Evolutionary conservation across 2,888 invertebrate species (phyloP).

Genomic region (Heliconius charithonia): DNA sequence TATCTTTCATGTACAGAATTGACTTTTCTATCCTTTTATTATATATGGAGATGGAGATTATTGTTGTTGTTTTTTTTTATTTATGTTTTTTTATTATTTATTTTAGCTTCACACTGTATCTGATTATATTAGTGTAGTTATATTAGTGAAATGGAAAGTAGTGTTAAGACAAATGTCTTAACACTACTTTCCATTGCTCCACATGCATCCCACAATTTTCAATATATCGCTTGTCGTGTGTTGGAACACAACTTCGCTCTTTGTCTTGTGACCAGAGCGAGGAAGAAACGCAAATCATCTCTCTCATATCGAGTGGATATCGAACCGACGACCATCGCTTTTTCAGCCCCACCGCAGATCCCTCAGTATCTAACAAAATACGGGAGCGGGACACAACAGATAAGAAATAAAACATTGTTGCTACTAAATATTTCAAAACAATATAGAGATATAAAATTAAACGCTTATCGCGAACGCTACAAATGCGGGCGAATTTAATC

Average conservation of each 20-base stretch:
- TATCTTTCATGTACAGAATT: too few relatives aligned
- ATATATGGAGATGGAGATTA: too few relatives aligned
- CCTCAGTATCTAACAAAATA: not conserved
- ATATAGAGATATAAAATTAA: not conserved
- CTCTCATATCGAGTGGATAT: not conserved
- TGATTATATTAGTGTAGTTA: not conserved
- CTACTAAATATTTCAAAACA: conserved; percentile 11
- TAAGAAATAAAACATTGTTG: not conserved
- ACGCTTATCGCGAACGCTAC: not conserved
- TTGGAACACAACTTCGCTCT: not conserved
- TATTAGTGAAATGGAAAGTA: not conserved
- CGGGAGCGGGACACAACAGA: not conserved
- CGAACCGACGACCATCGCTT: not conserved
- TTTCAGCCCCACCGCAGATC: not conserved
- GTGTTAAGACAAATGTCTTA: not conserved
- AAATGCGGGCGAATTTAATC: conserved; percentile 13
- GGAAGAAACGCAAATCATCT: not conserved
- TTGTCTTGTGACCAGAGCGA: not conserved
- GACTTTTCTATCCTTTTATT: too few relatives aligned
- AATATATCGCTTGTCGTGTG: not conserved
- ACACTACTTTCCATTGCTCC: too few relatives aligned
- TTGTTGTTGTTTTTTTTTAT: too few relatives aligned
- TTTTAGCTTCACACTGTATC: not conserved
- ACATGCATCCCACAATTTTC: not conserved
- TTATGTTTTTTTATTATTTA: too few relatives aligned